A percentile compares a stretch with the other conserved stretches of the same genome.
phyloP scores from a whole-genome alignment of 1,140 invertebrate species.

The Diabrotica virgifera region DNA sequence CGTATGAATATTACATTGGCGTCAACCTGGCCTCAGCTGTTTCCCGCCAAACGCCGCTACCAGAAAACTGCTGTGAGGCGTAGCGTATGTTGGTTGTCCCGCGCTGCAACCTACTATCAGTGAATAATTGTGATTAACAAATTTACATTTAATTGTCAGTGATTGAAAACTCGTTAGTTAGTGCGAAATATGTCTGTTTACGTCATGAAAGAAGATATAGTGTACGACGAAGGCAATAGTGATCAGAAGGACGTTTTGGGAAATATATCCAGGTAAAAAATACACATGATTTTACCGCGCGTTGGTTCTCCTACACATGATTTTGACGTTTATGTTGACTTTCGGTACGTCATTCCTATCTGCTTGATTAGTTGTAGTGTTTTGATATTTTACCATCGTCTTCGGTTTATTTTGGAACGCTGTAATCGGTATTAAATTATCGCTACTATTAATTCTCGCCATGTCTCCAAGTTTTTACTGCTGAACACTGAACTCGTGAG shows the following conservation, averaged over 20 bases:
- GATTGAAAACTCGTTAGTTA: conserved; percentile 20
- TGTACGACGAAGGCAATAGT: conserved; percentile 35
- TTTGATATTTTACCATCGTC: too few relatives aligned
- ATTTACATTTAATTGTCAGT: conserved; percentile 29
- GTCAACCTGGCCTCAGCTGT: conserved; percentile 60
- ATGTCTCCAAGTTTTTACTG: too few relatives aligned
- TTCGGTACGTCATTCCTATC: conserved; percentile 5
- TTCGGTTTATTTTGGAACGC: background rate
- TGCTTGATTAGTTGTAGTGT: background rate
- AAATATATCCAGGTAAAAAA: conserved; percentile 38
- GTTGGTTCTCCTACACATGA: conserved; percentile 36
- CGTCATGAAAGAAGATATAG: conserved; percentile 33
- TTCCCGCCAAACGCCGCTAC: conserved; percentile 66
- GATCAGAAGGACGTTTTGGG: conserved; percentile 40
- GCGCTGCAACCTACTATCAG: conserved; percentile 38
- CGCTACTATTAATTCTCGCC: too few relatives aligned
- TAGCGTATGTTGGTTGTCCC: conserved; percentile 46
- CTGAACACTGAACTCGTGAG: too few relatives aligned
- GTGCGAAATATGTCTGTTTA: conserved; percentile 41
- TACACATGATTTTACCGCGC: conserved; percentile 34
- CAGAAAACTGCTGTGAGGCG: conserved; percentile 56
- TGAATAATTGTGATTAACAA: conserved; percentile 29
- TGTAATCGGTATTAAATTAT: background rate
- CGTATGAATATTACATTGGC: conserved; percentile 52
- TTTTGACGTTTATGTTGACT: conserved; percentile 40